Conservation (phyloP, 2,797 vertebrate species). For the Galago senegalensis region DNA sequence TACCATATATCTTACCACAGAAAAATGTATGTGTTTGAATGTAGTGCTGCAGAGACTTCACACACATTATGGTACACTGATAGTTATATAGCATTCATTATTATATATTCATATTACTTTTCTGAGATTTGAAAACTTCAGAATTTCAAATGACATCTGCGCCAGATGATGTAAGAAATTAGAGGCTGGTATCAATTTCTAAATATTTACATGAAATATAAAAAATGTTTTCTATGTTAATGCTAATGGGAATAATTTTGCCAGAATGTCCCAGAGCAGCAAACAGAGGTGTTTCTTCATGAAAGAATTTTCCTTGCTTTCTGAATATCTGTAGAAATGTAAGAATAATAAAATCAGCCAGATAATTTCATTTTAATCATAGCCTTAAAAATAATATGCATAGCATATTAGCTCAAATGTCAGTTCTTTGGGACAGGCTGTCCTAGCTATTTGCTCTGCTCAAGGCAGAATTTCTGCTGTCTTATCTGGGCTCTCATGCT, state of each 20-base stretch:
- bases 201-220: slow-evolving; percentile 46
- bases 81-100: not conserved
- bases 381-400: not conserved
- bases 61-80: not conserved
- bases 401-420: slow-evolving; percentile 29
- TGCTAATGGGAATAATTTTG: slow-evolving; percentile 52
- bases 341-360: not conserved
- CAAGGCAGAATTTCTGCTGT: not conserved
- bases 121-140: not conserved
- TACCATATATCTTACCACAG: not conserved
- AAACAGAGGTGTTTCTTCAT: not conserved
- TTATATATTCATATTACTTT: not conserved
- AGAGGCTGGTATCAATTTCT: not conserved
- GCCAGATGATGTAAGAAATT: not conserved
- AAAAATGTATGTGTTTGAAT: not conserved
- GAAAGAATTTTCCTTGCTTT: not conserved
- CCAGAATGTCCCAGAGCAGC: not conserved
- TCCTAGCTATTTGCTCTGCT: not conserved
- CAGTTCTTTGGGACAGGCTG: not conserved
- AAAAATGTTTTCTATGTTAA: slow-evolving; percentile 53
- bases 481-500: not conserved
- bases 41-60: not conserved
- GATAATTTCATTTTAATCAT: slow-evolving; percentile 47
- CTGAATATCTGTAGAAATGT: not conserved
- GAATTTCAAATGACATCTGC: not conserved